These are phyloP conservation scores for Amphipoea lucens DNA, from an alignment of 2,888 invertebrate species.

Conservation along the genomic window DNA sequence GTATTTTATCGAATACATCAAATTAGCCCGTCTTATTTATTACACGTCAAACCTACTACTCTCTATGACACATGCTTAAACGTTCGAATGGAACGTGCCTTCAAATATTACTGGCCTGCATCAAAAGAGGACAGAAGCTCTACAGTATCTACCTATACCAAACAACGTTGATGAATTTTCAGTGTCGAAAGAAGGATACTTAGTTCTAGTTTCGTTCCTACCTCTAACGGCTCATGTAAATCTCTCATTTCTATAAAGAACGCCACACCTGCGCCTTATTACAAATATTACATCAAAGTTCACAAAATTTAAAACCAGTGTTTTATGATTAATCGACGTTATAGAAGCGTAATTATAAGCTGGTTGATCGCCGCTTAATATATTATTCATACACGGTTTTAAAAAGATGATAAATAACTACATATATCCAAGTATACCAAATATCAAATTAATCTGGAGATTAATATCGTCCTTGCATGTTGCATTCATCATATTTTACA, in stretches of 20 bases:
- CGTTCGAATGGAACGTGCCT: too few species aligned
- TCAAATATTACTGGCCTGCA: too few species aligned
- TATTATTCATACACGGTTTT: neutral
- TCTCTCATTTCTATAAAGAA: neutral
- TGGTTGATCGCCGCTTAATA: neutral
- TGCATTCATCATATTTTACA: neutral
- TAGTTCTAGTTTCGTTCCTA: neutral
- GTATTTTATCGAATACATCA: too few species aligned
- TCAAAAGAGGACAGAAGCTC: too few species aligned
- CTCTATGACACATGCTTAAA: too few species aligned
- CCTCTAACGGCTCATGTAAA: neutral
- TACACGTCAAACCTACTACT: too few species aligned
- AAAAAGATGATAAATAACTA: slow-evolving; percentile 16
- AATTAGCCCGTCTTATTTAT: too few species aligned
- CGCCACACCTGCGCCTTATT: too few species aligned
- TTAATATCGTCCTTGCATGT: too few species aligned
- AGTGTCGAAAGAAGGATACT: neutral
- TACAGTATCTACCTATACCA: too few species aligned
- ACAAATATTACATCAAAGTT: neutral
- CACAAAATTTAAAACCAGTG: too few species aligned
- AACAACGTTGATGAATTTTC: neutral
- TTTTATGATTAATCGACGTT: slow-evolving; percentile 12
- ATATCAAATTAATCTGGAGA: slow-evolving; percentile 17
- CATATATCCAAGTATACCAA: neutral
- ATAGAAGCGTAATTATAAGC: neutral